Conservation (phyloP, 1,140 invertebrate species). For the Drusus annulatus region DNA sequence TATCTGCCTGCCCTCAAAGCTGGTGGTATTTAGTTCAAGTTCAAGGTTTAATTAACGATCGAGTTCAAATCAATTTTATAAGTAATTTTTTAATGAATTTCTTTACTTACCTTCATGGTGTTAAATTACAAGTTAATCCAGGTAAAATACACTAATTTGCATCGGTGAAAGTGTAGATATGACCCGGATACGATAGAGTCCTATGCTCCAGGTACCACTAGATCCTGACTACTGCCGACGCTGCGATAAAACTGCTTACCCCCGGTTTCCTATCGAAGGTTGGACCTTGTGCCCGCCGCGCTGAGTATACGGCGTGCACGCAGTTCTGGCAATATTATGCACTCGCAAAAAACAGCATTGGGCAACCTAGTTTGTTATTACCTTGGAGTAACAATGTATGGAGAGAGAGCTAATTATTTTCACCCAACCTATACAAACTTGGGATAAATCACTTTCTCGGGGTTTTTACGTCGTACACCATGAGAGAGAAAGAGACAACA, state of each 20-base stretch:
- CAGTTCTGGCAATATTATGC: neutral
- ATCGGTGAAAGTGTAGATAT: neutral
- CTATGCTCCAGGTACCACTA: neutral
- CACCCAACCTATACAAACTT: too few species aligned
- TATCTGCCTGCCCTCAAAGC: too few species aligned
- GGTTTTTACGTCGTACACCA: too few species aligned
- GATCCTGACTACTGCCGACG: neutral
- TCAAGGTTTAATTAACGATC: neutral
- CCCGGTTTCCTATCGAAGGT: neutral
- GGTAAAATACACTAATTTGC: neutral
- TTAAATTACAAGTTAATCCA: neutral
- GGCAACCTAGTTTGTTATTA: too few species aligned
- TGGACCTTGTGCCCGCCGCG: neutral
- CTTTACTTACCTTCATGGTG: conserved; percentile 11
- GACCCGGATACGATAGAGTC: neutral
- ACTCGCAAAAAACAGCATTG: too few species aligned
- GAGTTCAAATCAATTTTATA: neutral
- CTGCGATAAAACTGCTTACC: neutral
- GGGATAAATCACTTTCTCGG: too few species aligned
- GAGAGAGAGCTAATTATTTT: too few species aligned
- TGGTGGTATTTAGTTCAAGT: too few species aligned
- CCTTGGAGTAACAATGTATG: too few species aligned
- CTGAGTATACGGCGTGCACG: neutral
- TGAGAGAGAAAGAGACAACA: too few species aligned
- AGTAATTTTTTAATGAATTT: neutral